phyloP scores from a whole-genome alignment of 2,797 vertebrate genomes.

The Takifugu rubripes region DNA sequence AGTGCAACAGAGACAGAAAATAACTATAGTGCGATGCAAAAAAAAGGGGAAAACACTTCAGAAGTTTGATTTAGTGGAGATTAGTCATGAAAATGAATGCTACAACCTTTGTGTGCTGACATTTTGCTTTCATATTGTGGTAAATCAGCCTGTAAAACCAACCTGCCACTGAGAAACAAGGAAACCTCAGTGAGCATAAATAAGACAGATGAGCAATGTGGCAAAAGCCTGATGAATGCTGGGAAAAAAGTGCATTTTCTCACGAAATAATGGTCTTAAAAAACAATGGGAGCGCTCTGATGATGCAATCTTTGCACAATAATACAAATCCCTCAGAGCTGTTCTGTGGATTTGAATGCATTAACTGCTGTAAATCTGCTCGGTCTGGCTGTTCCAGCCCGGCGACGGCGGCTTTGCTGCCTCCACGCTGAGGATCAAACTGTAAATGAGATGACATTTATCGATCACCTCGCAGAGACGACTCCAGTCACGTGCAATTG shows the following conservation, averaged over 20 bases:
- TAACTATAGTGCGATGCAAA: too few relatives aligned
- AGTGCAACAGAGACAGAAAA: too few relatives aligned
- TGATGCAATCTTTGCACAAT: constrained; percentile 12
- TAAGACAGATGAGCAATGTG: not conserved
- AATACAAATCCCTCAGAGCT: constrained; percentile 3
- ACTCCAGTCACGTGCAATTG: constrained; percentile 32
- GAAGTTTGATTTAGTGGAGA: too few relatives aligned
- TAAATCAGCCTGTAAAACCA: too few relatives aligned
- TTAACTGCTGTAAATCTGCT: constrained; percentile 28
- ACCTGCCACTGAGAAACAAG: not conserved
- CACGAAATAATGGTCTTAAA: constrained; percentile 9
- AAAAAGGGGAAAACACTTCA: too few relatives aligned
- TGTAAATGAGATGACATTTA: too few relatives aligned
- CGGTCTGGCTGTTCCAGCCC: constrained; percentile 14
- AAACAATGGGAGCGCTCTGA: not conserved
- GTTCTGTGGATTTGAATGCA: constrained; percentile 17
- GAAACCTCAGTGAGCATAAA: not conserved
- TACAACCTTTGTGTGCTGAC: not conserved
- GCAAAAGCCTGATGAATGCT: not conserved
- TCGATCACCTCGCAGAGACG: not conserved
- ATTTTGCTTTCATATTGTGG: not conserved
- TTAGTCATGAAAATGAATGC: not conserved
- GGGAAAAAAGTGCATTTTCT: constrained; percentile 2
- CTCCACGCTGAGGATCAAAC: constrained; percentile 3
- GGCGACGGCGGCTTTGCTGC: constrained; percentile 14